Base-by-base conservation (phyloP, 2,888 invertebrate genomes). In the Torymus auratus region DNA sequence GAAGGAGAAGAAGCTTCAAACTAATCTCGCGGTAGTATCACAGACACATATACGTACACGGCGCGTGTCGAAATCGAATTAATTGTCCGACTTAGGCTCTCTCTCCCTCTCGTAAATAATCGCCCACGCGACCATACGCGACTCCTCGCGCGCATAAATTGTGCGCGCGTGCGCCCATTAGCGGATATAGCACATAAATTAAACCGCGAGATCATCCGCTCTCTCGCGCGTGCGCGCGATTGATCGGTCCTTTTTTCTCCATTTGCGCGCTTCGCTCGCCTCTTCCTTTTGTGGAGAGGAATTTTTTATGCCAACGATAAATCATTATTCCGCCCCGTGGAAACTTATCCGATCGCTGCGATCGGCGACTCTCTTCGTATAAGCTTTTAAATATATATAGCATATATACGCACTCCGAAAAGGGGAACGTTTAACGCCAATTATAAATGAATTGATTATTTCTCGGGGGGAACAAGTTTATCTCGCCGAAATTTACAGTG, bases 71-170 rank as follows among this genome's bases (percentile, higher is more conserved):
- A 85, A 85, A 84, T 84, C 73, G 82, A 83, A 85, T 83, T 85
- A 83, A 83, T 87, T 86, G 78, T 82, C 75, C 71, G 79, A 74
- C 69, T 79, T 79, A 78, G 78, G 53, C 61, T 28, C 60, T 50
- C 64, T 73, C 61, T 50, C 62, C 41, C 82, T 83, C 84, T 80
- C 87, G 84, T 87, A 87, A 87, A 87, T 85, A 85, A 86, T 84
- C 87, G 86, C 87, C 87, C 85, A 86, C 87, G 75, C 71, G 55
- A 56, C n/a, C n/a, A n/a, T n/a, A n/a, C 64, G 53, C 72, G 65
- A 72, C 52, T 70, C 52, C 20, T 41, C 78, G 62, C 64, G 50
- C 76, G 50, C 41, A 64, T 76, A 76, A 76, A 76, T 77, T 77
- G 62, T n/a, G 55, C 77, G 23, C 52, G 17, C 7, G n/a, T 60